Evolutionary conservation across 2,888 invertebrate genomes (phyloP), one percentile per base, ranked within the genome.

Genomic region (Nebria salina): DNA sequence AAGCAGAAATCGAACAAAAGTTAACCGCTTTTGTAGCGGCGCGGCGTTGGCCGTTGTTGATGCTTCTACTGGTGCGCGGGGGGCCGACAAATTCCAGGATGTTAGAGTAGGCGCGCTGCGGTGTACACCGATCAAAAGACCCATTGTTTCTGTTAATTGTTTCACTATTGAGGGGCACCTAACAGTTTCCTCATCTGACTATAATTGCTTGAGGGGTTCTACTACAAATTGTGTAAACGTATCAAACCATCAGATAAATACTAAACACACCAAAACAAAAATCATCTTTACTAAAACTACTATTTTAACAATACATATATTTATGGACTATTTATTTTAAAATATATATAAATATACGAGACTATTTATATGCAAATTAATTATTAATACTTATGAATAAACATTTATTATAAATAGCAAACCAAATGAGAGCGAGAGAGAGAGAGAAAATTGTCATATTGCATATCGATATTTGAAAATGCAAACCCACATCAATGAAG

Each of bases 101-200:
- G 70, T 70, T 70, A 26, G 25, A 20, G 73, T 73, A 43, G 42
- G 43, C 73, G 73, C 68, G 72, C 77, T 77, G 72, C 79, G 66
- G 73, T 65, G 43, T 75, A 43, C 79, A 74, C 25, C 79, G 79
- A 79, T 79, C 79, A 79, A 79, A 79, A 79, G 79, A 74, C 66
- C 79, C 75, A 74, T 79, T 79, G 79, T 79, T 79, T 79, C 79
- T 79, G 79, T 79, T 79, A 79, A 79, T 79, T 79, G 79, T 79
- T 79, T 79, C 79, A 74, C 74, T 73, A 79, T 79, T 66, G 68
- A 11, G 54, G 54, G 13, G 54, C 13, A 54, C 54, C 8, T 11
- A 54, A 54, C 13, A 7, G 54, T 54, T 54, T 54, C 54, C 54
- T 13, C 13, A 54, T 54, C 54, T 54, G 54, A 8, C 54, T 54